Percentiles rank a stretch among this genome's conserved stretches.
Conservation (phyloP, 2,888 invertebrate species). For the Drosophila dives region DNA sequence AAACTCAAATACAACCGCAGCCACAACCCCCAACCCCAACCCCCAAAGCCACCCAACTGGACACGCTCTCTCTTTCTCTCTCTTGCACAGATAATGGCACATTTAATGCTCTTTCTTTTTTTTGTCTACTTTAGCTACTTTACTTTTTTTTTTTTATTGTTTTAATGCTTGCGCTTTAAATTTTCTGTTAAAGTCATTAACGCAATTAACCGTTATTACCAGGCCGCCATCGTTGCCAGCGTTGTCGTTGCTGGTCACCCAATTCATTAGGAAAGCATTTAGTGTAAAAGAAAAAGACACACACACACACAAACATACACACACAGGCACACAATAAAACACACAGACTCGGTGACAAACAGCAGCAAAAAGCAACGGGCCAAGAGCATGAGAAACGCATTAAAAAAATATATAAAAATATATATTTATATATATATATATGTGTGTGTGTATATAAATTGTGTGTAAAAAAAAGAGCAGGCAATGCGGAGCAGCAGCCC, state of each 20-base stretch:
- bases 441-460: neutral
- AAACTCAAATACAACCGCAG: neutral
- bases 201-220: constrained; percentile 82
- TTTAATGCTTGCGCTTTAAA: constrained; percentile 72
- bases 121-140: constrained; percentile 26
- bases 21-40: neutral
- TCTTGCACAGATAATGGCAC: constrained; percentile 25
- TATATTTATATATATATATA: constrained; percentile 8
- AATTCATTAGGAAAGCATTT: constrained; percentile 81
- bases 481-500: constrained; percentile 55
- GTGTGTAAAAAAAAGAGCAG: constrained; percentile 44
- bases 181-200: constrained; percentile 82
- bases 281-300: constrained; percentile 53
- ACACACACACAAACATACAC: constrained; percentile 12
- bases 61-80: constrained; percentile 18
- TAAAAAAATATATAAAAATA: constrained; percentile 49
- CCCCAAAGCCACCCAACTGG: constrained; percentile 15
- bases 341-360: constrained; percentile 24
- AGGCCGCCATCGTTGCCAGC: constrained; percentile 57
- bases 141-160: constrained; percentile 47
- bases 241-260: constrained; percentile 70
- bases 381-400: constrained; percentile 79
- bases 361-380: constrained; percentile 73
- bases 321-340: constrained; percentile 4
- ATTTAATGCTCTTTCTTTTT: constrained; percentile 53